Conservation (phyloP, 2,113 vertebrate species). For the Collichthys lucidus region DNA sequence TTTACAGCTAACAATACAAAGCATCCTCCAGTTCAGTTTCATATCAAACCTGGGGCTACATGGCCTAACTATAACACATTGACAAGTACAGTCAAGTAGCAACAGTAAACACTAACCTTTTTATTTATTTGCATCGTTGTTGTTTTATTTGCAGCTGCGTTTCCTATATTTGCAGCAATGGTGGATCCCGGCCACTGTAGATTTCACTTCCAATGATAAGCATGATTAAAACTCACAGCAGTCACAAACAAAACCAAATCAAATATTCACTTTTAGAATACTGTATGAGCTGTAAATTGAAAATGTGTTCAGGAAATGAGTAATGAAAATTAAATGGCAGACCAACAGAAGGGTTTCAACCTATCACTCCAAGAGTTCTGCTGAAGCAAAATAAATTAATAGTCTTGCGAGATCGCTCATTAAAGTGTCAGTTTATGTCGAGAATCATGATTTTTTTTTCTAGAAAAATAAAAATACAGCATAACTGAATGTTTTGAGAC, state of each 20-base stretch:
- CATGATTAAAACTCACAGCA: constrained; percentile 31
- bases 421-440: constrained; percentile 4
- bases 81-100: too few relatives aligned
- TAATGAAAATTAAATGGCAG: constrained; percentile 5
- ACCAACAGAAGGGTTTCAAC: not conserved
- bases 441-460: not conserved
- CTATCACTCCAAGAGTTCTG: not conserved
- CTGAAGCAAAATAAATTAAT: constrained; percentile 4
- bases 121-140: too few relatives aligned
- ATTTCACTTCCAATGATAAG: constrained; percentile 8
- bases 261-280: not conserved
- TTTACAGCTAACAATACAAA: too few relatives aligned
- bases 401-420: not conserved
- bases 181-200: too few relatives aligned
- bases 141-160: too few relatives aligned
- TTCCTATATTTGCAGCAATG: too few relatives aligned
- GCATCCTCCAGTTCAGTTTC: too few relatives aligned
- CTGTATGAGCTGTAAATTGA: constrained; percentile 12
- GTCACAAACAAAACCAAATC: constrained; percentile 6
- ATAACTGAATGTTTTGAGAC: constrained; percentile 1
- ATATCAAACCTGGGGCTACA: too few relatives aligned
- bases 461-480: not conserved
- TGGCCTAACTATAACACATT: too few relatives aligned
- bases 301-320: not conserved
- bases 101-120: too few relatives aligned